These are phyloP conservation scores for Ceratotherium simum DNA, from an alignment of 2,113 vertebrate genomes.

Conservation along the genomic window DNA sequence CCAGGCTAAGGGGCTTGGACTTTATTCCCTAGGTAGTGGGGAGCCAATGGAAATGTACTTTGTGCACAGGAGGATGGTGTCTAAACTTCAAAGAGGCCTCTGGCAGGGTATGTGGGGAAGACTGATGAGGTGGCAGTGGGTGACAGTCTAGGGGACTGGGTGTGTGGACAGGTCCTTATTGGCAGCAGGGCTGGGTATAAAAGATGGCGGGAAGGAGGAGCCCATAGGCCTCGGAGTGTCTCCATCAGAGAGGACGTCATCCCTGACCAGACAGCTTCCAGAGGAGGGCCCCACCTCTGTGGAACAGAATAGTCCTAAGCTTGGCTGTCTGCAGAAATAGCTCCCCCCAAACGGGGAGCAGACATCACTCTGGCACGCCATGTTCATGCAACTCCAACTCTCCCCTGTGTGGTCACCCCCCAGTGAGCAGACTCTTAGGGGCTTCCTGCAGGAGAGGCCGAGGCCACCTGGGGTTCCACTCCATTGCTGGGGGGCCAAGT, in stretches of 20 bases:
- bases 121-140: background rate
- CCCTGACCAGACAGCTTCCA: background rate
- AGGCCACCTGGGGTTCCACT: background rate
- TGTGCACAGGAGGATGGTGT: background rate
- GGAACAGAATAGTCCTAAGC: background rate
- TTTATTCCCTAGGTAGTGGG: background rate
- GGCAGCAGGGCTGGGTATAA: background rate
- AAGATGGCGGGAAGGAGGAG: background rate
- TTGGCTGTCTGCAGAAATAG: background rate
- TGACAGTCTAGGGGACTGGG: background rate
- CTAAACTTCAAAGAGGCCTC: background rate
- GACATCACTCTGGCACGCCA: rapidly evolving
- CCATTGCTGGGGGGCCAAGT: background rate
- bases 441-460: background rate
- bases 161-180: background rate
- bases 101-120: background rate
- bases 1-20: background rate
- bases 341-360: background rate
- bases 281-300: background rate
- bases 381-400: rapidly evolving
- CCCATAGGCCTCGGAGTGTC: background rate
- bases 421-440: background rate
- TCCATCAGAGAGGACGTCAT: too few species aligned
- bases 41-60: background rate
- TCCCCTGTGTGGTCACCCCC: rapidly evolving